Base-by-base conservation (phyloP, 2,888 invertebrate genomes). In the Leptura quadrifasciata region DNA sequence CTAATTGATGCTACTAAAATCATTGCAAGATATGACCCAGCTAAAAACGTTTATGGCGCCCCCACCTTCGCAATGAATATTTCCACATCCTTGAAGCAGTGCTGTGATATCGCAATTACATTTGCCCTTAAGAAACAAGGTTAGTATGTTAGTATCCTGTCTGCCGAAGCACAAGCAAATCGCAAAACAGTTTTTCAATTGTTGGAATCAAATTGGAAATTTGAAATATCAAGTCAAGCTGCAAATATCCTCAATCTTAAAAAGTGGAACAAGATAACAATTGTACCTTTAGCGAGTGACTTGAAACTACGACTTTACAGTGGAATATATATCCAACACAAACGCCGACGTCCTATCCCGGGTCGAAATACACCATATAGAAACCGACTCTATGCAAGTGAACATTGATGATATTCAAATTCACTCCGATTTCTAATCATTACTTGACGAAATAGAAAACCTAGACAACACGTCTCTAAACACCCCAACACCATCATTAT, bases 121-220 rank as follows among this genome's bases (percentile, higher is more conserved):
- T 39, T 39, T 39, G 12, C 12, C 12, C 12, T 9, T 39, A 39
- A 6, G 8, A 39, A 39, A 39, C n/a, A n/a, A n/a, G n/a, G n/a
- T n/a, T n/a, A 39, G 12, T 39, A 39, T 39, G 55, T 68, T 52
- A 39, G 8, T 9, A 6, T 39, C 39, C 12, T 12, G 12, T 39
- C 39, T 6, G 77, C 77, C 20, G 72, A 75, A 64, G 65, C 72
- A 8, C 80, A 83, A 64, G 61, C 75, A n/a, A 70, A 80, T 39
- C 54, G 80, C 12, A 79, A 78, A 65, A 78, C 77, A 21, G 20
- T 80, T 27, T n/a, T n/a, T n/a, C n/a, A n/a, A n/a, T n/a, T n/a
- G n/a, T n/a, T n/a, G n/a, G n/a, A n/a, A n/a, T n/a, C n/a, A n/a
- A 75, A 79, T 57, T 80, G 80, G 81, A 74, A 61, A 35, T 80